Evolutionary conservation across 2,113 vertebrate species (phyloP), one percentile per base, ranked within the genome.

Genomic region (Trinectes maculatus): DNA sequence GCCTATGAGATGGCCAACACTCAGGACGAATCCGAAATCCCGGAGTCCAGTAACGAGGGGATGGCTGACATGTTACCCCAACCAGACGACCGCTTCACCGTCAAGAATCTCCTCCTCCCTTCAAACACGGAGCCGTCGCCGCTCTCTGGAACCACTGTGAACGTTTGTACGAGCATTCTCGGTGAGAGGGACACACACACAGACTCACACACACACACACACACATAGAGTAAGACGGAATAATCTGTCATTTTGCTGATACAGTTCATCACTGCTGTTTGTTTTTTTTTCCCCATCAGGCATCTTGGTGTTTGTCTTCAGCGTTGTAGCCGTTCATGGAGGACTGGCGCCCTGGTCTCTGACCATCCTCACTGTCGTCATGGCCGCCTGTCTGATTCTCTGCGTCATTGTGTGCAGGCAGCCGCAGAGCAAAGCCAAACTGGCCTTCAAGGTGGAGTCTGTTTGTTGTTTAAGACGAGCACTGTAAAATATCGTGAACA

Each of bases 351-450:
- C 36, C 18, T 94, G 92, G 87, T 91, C 87, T 1, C 29, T 96
- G 29, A 48, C 77, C 10, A 6, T 93, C 42, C 85, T 96, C 12
- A 2, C 51, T 0, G 1, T 83, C 2, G 40, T 91, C 8, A 16
- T 74, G 8, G 5, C 71, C 5, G 5, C 89, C 24, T 92, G 91
- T 75, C 25, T 89, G 0, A 0, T 89, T 26, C 31, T 95, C 80
- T 93, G 90, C 0, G 28, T 91, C 9, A 12, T 98, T 60, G 92
- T 99, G 83, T 92, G 93, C 94, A 92, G 94, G 58, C 97, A 99
- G 68, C 95, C 97, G 1, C 95, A 98, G 87, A 98, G 95, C 93
- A 96, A 96, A 83, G 91, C 95, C 56, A 96, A 95, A 75, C 95
- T 98, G 0, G 94, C 96, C 1, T 99, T 99, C 80, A 98, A 96